Evolutionary conservation across 2,888 invertebrate genomes (phyloP), one percentile per base, ranked within the genome.

Genomic region (Thymelicus sylvestris): DNA sequence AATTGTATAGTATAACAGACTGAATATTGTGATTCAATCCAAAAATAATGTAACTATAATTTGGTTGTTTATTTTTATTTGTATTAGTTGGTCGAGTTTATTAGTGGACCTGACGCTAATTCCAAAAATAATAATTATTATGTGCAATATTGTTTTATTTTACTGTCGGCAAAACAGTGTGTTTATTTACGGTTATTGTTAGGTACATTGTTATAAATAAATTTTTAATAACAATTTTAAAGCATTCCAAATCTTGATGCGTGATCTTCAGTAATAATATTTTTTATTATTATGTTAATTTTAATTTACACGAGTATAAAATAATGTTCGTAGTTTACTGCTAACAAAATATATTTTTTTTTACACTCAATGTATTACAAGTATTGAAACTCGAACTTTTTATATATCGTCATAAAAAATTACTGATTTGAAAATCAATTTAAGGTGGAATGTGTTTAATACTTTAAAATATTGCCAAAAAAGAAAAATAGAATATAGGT

Each of bases 21-120:
- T 72, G 67, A 74, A 60, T 15, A 71, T 66, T 72, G 73, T 71
- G 67, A 73, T 79, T 78, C 74, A 67, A 73, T 59, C 79, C 76
- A 81, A 81, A 81, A 64, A 60, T 62, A 72, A 71, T 74, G 72
- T 71, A 71, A 76, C 48, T 73, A 67, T 52, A 50, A 63, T 73
- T 66, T 72, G 62, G 67, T 64, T 24, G 60, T 59, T 67, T 67
- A 62, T 47, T 73, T 67, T 55, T 69, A 60, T 63, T 76, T 78
- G 77, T 77, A 70, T 62, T 57, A 70, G 48, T 70, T 70, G 50
- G 47, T 69, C n/a, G 63, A 66, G 55, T 31, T 67, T 24, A 7
- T 47, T 69, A 52, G 13, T 61, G 64, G 71, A 72, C 72, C 71
- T 74, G 69, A 59, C 66, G 57, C 38, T 48, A 24, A 57, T 67